Evolutionary conservation across 2,888 invertebrate genomes (phyloP).

Genomic region (Orchesellides sinensis): DNA sequence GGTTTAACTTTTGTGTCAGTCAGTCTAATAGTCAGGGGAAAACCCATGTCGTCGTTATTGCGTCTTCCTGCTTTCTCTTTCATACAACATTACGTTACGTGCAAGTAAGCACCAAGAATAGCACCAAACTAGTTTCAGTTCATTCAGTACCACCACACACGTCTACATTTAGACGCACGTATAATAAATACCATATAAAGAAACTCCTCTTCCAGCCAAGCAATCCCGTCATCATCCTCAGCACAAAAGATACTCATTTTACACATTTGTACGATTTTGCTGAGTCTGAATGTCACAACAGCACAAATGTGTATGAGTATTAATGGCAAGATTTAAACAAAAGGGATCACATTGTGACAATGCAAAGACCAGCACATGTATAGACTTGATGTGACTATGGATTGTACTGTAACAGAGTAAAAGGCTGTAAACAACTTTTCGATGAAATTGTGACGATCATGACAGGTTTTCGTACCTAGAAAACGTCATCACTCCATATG

Average conservation of each 20-base stretch:
- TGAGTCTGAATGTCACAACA: conserved; percentile 47
- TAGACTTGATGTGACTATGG: too few species aligned
- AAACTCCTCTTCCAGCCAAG: background rate
- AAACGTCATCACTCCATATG: too few species aligned
- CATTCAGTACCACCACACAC: conserved; percentile 36
- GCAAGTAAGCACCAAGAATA: background rate
- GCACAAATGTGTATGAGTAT: too few species aligned
- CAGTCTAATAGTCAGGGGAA: conserved; percentile 66
- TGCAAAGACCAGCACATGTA: too few species aligned
- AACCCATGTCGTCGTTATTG: conserved; percentile 65
- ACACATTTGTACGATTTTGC: conserved; percentile 31
- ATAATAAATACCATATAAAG: conserved; percentile 39
- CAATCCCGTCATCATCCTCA: conserved; percentile 8
- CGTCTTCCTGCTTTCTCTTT: conserved; percentile 41
- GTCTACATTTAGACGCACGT: too few species aligned
- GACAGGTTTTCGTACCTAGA: too few species aligned
- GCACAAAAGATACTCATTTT: conserved; percentile 27
- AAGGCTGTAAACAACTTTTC: too few species aligned
- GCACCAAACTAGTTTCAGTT: conserved; percentile 40
- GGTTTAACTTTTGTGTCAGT: conserved; percentile 69
- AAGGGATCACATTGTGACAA: too few species aligned
- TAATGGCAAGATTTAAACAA: too few species aligned
- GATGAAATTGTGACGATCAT: too few species aligned
- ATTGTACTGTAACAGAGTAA: too few species aligned
- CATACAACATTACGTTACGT: background rate